Percentiles rank a stretch among this genome's conserved stretches.
Evolutionary conservation across 2,797 vertebrate species (phyloP).

Genomic region (Morus bassanus): DNA sequence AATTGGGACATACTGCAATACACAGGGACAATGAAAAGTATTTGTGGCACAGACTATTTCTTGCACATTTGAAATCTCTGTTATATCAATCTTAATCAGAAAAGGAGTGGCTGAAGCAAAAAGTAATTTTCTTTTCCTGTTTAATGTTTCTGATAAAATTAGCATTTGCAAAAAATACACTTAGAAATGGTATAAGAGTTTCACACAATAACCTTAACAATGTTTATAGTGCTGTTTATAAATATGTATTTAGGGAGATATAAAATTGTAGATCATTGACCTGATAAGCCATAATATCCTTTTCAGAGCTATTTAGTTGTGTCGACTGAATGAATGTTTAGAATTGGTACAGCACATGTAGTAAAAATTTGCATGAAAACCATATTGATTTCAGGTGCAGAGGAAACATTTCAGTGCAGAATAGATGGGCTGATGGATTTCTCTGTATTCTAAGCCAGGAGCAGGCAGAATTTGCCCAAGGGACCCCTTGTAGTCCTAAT

Average conservation of each 20-base stretch:
- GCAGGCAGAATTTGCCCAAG: not conserved
- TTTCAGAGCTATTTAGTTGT: slow-evolving; percentile 31
- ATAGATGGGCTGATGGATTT: not conserved
- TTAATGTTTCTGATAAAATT: slow-evolving; percentile 2
- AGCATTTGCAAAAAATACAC: not conserved
- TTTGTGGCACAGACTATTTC: slow-evolving; percentile 16
- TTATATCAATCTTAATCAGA: not conserved
- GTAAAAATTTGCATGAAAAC: slow-evolving; percentile 44
- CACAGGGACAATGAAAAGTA: not conserved
- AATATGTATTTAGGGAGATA: slow-evolving; percentile 27
- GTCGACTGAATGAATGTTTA: not conserved
- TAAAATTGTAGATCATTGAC: slow-evolving; percentile 43
- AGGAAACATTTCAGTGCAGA: not conserved
- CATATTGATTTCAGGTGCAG: not conserved
- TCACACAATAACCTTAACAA: not conserved
- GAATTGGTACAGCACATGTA: not conserved
- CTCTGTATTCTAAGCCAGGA: not conserved
- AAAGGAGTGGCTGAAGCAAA: not conserved
- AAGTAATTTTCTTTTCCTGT: not conserved
- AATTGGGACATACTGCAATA: slow-evolving; percentile 38
- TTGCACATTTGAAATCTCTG: slow-evolving; percentile 1
- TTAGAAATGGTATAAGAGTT: not conserved
- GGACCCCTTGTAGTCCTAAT: not conserved
- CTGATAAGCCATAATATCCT: not conserved
- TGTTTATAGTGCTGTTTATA: slow-evolving; percentile 29